A percentile compares a stretch with the other conserved stretches of the same genome.
Conservation (phyloP, 2,113 vertebrate genomes). For the Poicephalus meyeri region DNA sequence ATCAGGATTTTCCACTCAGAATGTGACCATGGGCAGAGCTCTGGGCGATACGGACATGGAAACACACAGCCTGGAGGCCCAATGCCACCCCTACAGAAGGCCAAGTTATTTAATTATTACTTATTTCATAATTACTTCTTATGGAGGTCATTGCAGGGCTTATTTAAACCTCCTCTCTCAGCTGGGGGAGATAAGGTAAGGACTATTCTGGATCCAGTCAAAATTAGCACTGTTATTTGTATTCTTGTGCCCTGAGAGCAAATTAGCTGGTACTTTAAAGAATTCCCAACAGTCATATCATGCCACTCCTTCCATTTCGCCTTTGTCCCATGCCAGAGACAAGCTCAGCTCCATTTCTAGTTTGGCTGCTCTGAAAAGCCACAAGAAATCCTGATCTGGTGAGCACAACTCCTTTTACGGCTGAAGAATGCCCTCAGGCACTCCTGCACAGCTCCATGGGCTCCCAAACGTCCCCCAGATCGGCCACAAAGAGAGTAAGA, state of each 20-base stretch:
- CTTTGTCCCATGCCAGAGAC: conserved; percentile 55
- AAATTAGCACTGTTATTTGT: conserved; percentile 56
- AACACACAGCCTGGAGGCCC: accelerated
- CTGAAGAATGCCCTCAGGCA: conserved; percentile 57
- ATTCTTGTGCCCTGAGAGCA: neutral
- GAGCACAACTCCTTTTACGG: conserved; percentile 64
- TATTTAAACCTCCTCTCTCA: neutral
- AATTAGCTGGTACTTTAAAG: conserved; percentile 2
- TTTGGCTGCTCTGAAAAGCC: conserved; percentile 61
- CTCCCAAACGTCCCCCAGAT: conserved; percentile 23
- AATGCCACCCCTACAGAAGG: neutral
- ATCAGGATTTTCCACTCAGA: neutral
- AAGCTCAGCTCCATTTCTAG: conserved; percentile 58
- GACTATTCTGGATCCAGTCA: conserved; percentile 38
- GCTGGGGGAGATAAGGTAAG: conserved; percentile 20
- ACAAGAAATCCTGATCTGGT: conserved; percentile 58
- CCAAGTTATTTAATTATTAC: conserved; percentile 7
- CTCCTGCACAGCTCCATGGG: neutral
- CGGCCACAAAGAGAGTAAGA: neutral
- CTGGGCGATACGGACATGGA: neutral
- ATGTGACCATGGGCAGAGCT: neutral
- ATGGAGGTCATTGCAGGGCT: neutral
- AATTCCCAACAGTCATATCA: conserved; percentile 22
- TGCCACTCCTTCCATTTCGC: conserved; percentile 23
- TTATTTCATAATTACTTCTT: conserved; percentile 10